phyloP scores from a whole-genome alignment of 2,113 vertebrate genomes.

The Percopsis transmontana region DNA sequence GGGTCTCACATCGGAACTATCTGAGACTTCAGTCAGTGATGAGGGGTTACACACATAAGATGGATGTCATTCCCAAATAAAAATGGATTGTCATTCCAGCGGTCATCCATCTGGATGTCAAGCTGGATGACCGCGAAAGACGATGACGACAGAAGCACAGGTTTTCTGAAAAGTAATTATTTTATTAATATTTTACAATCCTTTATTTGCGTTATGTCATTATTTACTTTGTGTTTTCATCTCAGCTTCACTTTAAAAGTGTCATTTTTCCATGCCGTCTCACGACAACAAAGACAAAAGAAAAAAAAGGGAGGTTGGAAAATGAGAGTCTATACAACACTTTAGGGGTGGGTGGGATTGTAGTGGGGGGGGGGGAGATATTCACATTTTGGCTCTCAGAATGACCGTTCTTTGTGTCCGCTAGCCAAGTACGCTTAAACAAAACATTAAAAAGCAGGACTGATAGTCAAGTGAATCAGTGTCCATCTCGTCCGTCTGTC shows the following conservation, averaged over 20 bases:
- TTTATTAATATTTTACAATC: constrained; percentile 86
- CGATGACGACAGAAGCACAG: neutral
- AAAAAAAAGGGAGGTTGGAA: constrained; percentile 38
- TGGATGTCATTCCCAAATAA: too few species aligned
- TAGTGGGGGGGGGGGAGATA: constrained; percentile 50
- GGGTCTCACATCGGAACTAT: too few species aligned
- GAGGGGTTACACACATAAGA: too few species aligned
- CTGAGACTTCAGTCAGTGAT: too few species aligned
- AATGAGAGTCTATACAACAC: constrained; percentile 72
- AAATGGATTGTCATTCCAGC: neutral
- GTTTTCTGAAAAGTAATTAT: constrained; percentile 79
- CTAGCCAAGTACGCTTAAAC: constrained; percentile 48
- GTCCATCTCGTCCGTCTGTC: constrained; percentile 33
- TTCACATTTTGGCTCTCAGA: constrained; percentile 69
- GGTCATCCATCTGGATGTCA: neutral
- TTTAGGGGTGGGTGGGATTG: too few species aligned
- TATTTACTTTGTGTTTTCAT: constrained; percentile 58
- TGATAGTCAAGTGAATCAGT: constrained; percentile 41
- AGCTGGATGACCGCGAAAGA: neutral
- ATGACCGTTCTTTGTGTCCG: constrained; percentile 50
- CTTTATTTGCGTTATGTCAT: constrained; percentile 78
- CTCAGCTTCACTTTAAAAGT: constrained; percentile 68
- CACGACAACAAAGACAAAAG: constrained; percentile 53
- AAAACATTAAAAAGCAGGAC: constrained; percentile 61
- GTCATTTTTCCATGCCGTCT: constrained; percentile 72